A percentile compares a stretch with the other conserved stretches of the same genome.
Conservation (phyloP, 2,113 vertebrate genomes). For the Gadus macrocephalus region DNA sequence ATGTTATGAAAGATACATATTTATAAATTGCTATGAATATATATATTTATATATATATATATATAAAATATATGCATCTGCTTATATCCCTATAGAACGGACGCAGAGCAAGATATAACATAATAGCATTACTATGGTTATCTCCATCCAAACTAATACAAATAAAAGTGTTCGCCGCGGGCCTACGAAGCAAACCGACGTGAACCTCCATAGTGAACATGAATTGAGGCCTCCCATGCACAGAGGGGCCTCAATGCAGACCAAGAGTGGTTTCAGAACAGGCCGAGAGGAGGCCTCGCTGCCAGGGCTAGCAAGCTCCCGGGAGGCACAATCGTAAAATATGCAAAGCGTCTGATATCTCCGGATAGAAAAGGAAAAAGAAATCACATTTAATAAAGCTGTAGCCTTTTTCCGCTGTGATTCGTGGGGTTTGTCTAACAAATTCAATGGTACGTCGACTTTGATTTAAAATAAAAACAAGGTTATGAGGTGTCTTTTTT, state of each 20-base stretch:
- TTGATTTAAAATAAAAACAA: too few species aligned
- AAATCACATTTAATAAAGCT: slow-evolving; percentile 1
- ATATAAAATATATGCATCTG: slow-evolving; percentile 51
- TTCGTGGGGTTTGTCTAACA: slow-evolving; percentile 11
- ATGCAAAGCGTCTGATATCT: slow-evolving; percentile 3
- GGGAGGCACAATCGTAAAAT: slow-evolving; percentile 35
- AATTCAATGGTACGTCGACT: slow-evolving; percentile 14
- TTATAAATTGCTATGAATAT: slow-evolving; percentile 64
- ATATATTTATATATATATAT: slow-evolving; percentile 7
- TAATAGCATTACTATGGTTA: slow-evolving; percentile 62
- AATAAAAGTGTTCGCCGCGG: slow-evolving; percentile 47
- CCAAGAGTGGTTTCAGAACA: slow-evolving; percentile 63
- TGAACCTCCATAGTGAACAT: slow-evolving; percentile 50
- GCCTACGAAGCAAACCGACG: slow-evolving; percentile 42
- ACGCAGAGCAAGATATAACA: slow-evolving; percentile 59
- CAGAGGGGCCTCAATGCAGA: slow-evolving; percentile 71
- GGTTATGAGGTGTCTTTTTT: too few species aligned
- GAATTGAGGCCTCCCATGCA: slow-evolving; percentile 73
- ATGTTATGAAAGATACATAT: slow-evolving; percentile 71
- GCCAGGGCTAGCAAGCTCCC: slow-evolving; percentile 53
- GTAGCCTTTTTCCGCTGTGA: neutral
- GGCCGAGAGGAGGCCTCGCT: slow-evolving; percentile 47
- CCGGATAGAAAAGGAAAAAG: neutral
- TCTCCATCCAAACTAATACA: slow-evolving; percentile 59
- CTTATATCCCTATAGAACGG: slow-evolving; percentile 35